Evolutionary conservation across 2,113 vertebrate genomes (phyloP).

Genomic region (Pygathrix nemaeus): DNA sequence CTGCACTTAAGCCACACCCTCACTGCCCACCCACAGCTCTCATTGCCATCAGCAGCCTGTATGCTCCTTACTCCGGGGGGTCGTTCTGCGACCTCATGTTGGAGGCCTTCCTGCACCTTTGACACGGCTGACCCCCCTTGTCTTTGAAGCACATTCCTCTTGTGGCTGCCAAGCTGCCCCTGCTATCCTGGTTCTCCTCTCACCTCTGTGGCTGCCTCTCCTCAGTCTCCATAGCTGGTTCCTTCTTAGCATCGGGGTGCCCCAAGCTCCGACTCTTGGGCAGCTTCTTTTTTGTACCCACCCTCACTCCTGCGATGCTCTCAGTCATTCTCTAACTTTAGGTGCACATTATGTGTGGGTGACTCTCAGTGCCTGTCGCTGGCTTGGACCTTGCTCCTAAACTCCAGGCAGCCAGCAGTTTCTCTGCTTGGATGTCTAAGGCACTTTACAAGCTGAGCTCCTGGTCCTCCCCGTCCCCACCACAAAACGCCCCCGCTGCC

Average conservation of each 20-base stretch:
- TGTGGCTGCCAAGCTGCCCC: rapidly evolving
- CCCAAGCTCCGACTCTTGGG: neutral
- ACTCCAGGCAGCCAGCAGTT: rapidly evolving
- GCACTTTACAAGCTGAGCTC: neutral
- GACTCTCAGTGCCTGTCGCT: rapidly evolving
- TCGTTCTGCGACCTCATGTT: neutral
- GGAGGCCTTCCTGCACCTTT: too few species aligned
- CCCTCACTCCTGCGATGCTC: neutral
- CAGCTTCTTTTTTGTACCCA: too few species aligned
- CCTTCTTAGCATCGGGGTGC: neutral
- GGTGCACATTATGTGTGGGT: rapidly evolving
- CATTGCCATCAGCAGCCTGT: rapidly evolving
- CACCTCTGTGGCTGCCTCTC: neutral
- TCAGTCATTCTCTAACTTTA: neutral
- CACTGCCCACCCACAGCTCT: rapidly evolving
- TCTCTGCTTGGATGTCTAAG: neutral
- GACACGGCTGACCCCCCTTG: rapidly evolving
- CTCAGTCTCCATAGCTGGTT: neutral
- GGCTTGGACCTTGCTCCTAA: neutral
- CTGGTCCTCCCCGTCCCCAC: rapidly evolving
- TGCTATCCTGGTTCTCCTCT: neutral
- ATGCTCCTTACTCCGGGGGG: neutral
- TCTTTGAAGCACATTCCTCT: neutral
- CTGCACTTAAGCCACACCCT: too few species aligned
- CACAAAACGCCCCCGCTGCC: neutral